Evolutionary conservation across 2,797 vertebrate genomes (phyloP).

Genomic region (Tenualosa thibaudeaui): DNA sequence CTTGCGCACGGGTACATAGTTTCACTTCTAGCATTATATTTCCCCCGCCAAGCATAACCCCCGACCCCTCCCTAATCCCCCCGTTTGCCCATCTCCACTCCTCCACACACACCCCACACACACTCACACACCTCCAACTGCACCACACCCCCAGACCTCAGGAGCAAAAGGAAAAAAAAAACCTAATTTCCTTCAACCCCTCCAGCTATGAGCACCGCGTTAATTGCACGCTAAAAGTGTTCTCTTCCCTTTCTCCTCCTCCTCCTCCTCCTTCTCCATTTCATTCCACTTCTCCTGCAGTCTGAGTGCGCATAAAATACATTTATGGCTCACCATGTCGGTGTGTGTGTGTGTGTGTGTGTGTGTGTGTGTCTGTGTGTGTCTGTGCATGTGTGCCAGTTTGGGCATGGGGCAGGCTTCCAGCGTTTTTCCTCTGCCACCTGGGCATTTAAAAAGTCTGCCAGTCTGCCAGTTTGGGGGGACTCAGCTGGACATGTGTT

Average conservation of each 20-base stretch:
- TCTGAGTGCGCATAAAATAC: constrained; percentile 46
- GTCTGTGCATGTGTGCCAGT: constrained; percentile 8
- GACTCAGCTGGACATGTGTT: constrained; percentile 66
- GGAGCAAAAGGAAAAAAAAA: constrained; percentile 50
- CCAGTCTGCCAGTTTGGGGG: constrained; percentile 66
- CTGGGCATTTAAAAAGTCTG: constrained; percentile 71
- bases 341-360: constrained; percentile 38
- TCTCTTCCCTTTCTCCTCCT: not conserved
- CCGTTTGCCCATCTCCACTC: constrained; percentile 52
- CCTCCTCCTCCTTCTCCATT: not conserved
- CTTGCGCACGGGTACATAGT: constrained; percentile 65
- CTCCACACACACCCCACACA: constrained; percentile 32
- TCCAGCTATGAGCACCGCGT: constrained; percentile 70
- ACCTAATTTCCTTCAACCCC: constrained; percentile 74
- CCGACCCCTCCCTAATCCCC: constrained; percentile 70
- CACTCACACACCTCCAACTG: constrained; percentile 22
- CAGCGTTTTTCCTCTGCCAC: constrained; percentile 71
- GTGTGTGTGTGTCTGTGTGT: constrained; percentile 35
- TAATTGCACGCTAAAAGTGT: constrained; percentile 74
- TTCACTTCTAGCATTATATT: constrained; percentile 75
- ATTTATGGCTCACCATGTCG: constrained; percentile 12
- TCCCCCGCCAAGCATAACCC: constrained; percentile 74
- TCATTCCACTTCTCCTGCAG: constrained; percentile 34
- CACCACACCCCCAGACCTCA: not conserved
- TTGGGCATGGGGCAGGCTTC: constrained; percentile 67